These are phyloP conservation scores for Cacatua alba DNA, from an alignment of 2,113 vertebrate genomes.

Conservation along the genomic window DNA sequence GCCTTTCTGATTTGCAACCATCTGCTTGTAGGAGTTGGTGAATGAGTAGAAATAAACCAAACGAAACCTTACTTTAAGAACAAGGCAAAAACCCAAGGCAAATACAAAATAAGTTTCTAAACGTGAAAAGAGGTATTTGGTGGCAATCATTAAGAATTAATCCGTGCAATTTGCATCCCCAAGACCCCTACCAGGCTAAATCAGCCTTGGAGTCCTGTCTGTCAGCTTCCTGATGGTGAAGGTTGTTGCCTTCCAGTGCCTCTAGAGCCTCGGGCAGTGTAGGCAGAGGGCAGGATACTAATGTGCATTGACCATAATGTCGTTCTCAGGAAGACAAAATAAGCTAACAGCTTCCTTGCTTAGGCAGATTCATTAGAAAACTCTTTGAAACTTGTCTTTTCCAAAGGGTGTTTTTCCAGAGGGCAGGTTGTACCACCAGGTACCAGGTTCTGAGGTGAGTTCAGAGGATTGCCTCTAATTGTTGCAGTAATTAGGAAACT, in stretches of 20 bases:
- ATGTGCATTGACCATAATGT: background rate
- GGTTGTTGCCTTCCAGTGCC: background rate
- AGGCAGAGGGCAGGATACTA: background rate
- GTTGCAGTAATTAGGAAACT: background rate
- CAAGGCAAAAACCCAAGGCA: background rate
- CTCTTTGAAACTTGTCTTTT: background rate
- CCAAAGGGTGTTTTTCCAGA: background rate
- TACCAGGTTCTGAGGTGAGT: background rate
- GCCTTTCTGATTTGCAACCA: background rate
- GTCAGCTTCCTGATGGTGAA: background rate
- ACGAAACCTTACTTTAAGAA: background rate
- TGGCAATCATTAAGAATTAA: background rate
- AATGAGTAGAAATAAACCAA: background rate
- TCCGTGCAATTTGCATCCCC: background rate
- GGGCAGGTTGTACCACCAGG: background rate
- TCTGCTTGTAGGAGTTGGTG: slow-evolving; percentile 16
- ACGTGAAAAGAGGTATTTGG: background rate
- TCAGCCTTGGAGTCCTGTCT: background rate
- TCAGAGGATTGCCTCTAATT: background rate
- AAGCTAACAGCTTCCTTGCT: background rate
- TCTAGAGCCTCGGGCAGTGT: background rate
- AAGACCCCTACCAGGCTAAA: background rate
- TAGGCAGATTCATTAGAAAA: background rate
- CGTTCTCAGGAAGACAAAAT: background rate
- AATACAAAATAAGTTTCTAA: background rate